These are phyloP conservation scores for Eumerus sabulonum DNA, from an alignment of 2,888 invertebrate species.

Conservation along the genomic window DNA sequence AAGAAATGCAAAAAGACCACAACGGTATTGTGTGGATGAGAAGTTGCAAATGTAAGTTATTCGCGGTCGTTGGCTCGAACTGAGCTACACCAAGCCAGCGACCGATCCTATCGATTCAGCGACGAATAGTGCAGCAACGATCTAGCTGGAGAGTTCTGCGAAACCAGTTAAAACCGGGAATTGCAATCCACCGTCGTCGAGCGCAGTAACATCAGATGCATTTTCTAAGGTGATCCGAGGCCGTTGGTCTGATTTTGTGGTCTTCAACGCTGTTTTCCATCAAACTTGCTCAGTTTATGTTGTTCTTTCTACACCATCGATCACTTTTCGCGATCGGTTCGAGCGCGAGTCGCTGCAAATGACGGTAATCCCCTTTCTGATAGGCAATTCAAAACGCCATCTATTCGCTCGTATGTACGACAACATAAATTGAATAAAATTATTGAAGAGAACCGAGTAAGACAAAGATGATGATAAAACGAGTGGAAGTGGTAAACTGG, in stretches of 20 bases:
- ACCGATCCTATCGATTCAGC: not conserved
- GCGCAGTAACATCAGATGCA: constrained; percentile 71
- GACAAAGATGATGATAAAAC: not conserved
- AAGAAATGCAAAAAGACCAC: constrained; percentile 66
- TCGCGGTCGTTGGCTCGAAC: constrained; percentile 78
- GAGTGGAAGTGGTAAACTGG: constrained; percentile 18
- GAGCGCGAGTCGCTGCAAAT: constrained; percentile 2
- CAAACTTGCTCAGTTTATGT: constrained; percentile 17
- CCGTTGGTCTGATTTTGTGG: constrained; percentile 75
- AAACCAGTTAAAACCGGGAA: constrained; percentile 28
- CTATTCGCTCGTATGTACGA: constrained; percentile 17
- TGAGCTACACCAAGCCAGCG: constrained; percentile 12
- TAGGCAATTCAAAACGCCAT: constrained; percentile 12
- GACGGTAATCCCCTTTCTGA: not conserved
- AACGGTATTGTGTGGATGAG: constrained; percentile 3
- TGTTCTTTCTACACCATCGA: constrained; percentile 47
- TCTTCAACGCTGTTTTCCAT: constrained; percentile 32
- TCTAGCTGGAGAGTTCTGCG: not conserved
- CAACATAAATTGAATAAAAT: constrained; percentile 16
- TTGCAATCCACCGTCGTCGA: constrained; percentile 47
- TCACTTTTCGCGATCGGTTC: constrained; percentile 52
- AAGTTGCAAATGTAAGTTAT: constrained; percentile 79
- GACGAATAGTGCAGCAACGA: constrained; percentile 3
- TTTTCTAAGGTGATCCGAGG: constrained; percentile 76
- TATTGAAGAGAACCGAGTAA: not conserved